These are phyloP conservation scores for Drosophila simulans DNA, from an alignment of 1,140 invertebrate species.

Conservation along the genomic window DNA sequence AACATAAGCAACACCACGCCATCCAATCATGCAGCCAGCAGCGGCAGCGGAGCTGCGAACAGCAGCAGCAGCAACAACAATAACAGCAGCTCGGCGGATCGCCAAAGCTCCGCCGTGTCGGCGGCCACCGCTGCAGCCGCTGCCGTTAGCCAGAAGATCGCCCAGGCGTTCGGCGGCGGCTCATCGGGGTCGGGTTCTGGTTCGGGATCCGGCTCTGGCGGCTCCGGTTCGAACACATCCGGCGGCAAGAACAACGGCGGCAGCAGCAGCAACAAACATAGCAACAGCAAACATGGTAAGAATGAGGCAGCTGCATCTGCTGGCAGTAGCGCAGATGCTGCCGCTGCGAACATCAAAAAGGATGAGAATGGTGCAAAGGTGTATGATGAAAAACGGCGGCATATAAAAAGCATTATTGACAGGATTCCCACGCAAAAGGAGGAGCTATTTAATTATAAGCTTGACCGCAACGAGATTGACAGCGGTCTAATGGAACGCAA, in stretches of 20 bases:
- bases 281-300: constrained; percentile 67
- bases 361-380: constrained; percentile 88
- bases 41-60: not conserved
- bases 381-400: constrained; percentile 97
- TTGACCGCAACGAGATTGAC: constrained; percentile 94
- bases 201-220: constrained; percentile 7
- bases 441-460: constrained; percentile 96
- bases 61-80: constrained; percentile 8
- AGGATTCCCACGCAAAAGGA: constrained; percentile 99
- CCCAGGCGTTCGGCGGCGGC: constrained; percentile 33
- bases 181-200: constrained; percentile 14
- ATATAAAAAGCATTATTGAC: constrained; percentile 98
- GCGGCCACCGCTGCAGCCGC: constrained; percentile 73
- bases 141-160: constrained; percentile 74
- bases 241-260: constrained; percentile 29
- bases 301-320: constrained; percentile 73
- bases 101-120: constrained; percentile 70
- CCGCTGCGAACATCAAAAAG: constrained; percentile 87
- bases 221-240: constrained; percentile 14
- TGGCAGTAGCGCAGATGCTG: constrained; percentile 54
- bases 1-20: constrained; percentile 59
- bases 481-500: constrained; percentile 95
- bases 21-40: constrained; percentile 46
- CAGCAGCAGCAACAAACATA: constrained; percentile 35
- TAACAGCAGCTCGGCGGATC: constrained; percentile 48